Percentiles rank a stretch among this genome's conserved stretches.
phyloP scores from a whole-genome alignment of 2,888 invertebrate genomes.

The Synanthedon tipuliformis region DNA sequence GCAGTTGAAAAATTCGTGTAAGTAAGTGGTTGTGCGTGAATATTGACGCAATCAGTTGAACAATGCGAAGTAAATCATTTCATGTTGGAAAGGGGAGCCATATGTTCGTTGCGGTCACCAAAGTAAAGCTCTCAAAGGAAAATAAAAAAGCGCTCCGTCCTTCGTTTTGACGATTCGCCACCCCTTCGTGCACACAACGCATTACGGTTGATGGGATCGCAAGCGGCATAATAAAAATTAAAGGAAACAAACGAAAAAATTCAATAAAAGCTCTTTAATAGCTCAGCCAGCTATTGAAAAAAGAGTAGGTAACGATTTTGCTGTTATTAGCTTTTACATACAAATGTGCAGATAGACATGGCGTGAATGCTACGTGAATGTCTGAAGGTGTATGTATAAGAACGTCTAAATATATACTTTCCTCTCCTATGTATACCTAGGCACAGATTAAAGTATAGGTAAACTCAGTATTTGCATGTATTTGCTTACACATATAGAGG shows the following conservation, averaged over 20 bases:
- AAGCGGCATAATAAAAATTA: slow-evolving; percentile 33
- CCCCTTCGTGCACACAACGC: slow-evolving; percentile 35
- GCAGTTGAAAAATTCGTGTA: not conserved
- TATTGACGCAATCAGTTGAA: slow-evolving; percentile 13
- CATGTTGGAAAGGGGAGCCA: slow-evolving; percentile 19
- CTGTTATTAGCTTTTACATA: too few species aligned
- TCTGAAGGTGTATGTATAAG: too few species aligned
- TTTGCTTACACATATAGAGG: too few species aligned
- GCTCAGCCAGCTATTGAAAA: too few species aligned
- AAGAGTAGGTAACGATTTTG: too few species aligned
- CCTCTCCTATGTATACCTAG: too few species aligned
- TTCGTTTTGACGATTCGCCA: slow-evolving; percentile 31
- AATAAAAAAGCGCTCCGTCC: slow-evolving; percentile 7
- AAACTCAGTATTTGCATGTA: too few species aligned
- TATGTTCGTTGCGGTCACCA: slow-evolving; percentile 3
- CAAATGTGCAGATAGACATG: too few species aligned
- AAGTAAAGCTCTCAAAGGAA: slow-evolving; percentile 1
- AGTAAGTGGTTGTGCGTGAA: not conserved
- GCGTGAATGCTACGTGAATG: too few species aligned
- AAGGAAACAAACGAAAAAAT: slow-evolving; percentile 32
- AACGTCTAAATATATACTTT: too few species aligned
- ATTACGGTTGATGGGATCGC: slow-evolving; percentile 22
- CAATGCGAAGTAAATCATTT: slow-evolving; percentile 24
- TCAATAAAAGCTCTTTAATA: not conserved
- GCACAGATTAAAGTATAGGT: too few species aligned